Conservation (phyloP, 2,888 invertebrate genomes). For the Crioceris asparagi region DNA sequence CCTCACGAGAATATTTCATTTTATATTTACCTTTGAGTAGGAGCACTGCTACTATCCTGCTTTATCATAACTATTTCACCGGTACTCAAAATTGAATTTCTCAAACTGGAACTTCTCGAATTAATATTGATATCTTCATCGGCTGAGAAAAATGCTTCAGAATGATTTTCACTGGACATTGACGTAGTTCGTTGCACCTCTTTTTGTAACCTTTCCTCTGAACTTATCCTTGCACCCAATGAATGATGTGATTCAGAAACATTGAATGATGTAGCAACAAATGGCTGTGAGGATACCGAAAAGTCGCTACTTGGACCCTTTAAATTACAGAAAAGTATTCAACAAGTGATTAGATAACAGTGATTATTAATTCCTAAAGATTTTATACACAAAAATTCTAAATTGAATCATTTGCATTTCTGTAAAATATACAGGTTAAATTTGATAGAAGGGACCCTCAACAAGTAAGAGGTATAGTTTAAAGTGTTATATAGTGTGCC, state of each 20-base stretch:
- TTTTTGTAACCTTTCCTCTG: conserved; percentile 48
- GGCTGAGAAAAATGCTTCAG: conserved; percentile 87
- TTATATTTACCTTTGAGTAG: conserved; percentile 22
- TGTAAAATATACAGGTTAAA: too few species aligned
- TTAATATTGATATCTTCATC: conserved; percentile 71
- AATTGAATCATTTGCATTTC: too few species aligned
- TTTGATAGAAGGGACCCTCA: too few species aligned
- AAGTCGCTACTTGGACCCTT: conserved; percentile 24
- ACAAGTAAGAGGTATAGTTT: too few species aligned
- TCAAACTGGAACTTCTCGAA: conserved; percentile 56
- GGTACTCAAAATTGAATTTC: conserved; percentile 52
- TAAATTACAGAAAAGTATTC: conserved; percentile 12
- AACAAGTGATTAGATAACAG: background rate
- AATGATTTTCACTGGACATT: conserved; percentile 81
- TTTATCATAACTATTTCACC: conserved; percentile 21
- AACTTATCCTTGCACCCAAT: conserved; percentile 46
- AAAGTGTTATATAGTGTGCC: too few species aligned
- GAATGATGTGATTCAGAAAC: conserved; percentile 61
- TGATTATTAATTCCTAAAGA: too few species aligned
- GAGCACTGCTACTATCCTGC: conserved; percentile 30
- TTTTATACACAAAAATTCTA: too few species aligned
- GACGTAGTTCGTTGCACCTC: conserved; percentile 76
- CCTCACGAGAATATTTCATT: background rate
- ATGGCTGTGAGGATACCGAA: conserved; percentile 36
- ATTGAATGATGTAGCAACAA: conserved; percentile 41